phyloP scores from a whole-genome alignment of 2,113 vertebrate genomes.

The Microtus montanus region DNA sequence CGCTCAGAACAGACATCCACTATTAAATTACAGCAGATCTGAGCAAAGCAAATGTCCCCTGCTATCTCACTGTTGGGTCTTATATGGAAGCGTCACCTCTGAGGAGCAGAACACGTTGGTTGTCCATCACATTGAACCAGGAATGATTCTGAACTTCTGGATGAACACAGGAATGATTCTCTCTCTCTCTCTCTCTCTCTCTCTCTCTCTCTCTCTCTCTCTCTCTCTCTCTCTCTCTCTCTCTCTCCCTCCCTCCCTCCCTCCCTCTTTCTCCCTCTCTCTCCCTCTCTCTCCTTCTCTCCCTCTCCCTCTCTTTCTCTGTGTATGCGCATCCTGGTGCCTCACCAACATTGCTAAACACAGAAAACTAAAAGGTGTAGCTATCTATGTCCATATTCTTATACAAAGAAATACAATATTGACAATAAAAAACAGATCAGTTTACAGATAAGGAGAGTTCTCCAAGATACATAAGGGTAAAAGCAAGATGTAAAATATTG shows the following conservation, averaged over 20 bases:
- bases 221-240: no score
- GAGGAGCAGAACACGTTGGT: background rate
- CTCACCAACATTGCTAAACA: background rate
- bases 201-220: no score
- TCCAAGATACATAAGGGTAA: background rate
- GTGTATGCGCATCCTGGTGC: no score
- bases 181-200: no score
- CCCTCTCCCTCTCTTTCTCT: no score
- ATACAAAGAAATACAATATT: background rate
- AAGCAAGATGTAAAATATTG: background rate
- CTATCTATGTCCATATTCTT: background rate
- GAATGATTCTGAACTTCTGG: background rate
- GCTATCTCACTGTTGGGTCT: background rate
- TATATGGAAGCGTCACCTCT: background rate
- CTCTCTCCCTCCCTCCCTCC: fast-evolving
- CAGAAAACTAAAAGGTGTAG: background rate
- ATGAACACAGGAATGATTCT: background rate
- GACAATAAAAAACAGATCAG: background rate
- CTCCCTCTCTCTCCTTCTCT: no score
- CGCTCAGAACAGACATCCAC: background rate
- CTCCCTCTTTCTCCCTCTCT: no score
- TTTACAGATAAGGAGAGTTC: background rate
- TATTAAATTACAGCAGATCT: background rate
- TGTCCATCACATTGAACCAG: background rate
- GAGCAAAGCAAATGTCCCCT: background rate